phyloP scores from a whole-genome alignment of 2,888 invertebrate genomes.

The Amphimallon solstitiale region DNA sequence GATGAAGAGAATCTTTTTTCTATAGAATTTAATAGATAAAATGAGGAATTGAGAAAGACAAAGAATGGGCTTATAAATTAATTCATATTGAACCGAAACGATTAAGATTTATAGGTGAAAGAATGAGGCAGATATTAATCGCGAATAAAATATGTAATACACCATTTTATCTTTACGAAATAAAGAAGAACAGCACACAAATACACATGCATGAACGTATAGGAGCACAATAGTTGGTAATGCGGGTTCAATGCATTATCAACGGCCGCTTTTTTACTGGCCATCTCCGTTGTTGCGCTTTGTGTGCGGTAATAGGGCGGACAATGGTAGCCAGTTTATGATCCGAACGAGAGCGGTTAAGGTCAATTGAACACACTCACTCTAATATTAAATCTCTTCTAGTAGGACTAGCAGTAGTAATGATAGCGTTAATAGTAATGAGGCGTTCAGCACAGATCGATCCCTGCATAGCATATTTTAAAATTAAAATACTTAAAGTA shows the following conservation, averaged over 20 bases:
- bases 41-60: too few relatives aligned
- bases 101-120: neutral
- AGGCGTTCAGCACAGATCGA: too few relatives aligned
- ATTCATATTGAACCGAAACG: too few relatives aligned
- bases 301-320: conserved; percentile 33
- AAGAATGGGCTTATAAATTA: too few relatives aligned
- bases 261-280: conserved; percentile 21
- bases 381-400: conserved; percentile 24
- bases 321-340: conserved; percentile 28
- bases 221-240: conserved; percentile 14
- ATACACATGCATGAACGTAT: neutral
- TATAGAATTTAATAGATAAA: too few relatives aligned
- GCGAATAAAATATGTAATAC: neutral
- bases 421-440: neutral
- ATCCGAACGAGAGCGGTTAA: conserved; percentile 31
- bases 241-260: conserved; percentile 35
- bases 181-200: neutral
- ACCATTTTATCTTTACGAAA: neutral
- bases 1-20: too few relatives aligned
- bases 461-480: too few relatives aligned
- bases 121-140: neutral
- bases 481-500: too few relatives aligned
- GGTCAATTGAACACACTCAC: conserved; percentile 33
- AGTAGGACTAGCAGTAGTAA: neutral
- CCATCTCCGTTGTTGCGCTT: conserved; percentile 32